phyloP scores from a whole-genome alignment of 2,888 invertebrate genomes.

The Graphium colonna region DNA sequence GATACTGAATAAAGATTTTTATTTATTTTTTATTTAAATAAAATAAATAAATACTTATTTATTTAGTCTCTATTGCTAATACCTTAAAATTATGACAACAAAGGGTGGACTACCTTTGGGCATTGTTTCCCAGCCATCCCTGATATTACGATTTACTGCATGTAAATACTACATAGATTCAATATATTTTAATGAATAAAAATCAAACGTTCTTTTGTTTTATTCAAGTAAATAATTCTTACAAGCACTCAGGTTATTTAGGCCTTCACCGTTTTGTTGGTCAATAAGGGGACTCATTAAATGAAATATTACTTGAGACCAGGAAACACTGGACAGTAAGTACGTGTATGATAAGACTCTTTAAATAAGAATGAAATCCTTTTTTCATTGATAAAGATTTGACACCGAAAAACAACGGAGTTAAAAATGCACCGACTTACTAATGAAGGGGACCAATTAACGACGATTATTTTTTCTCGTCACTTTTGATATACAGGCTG shows the following conservation, averaged over 20 bases:
- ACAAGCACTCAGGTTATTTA: constrained; percentile 12
- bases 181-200: too few species aligned
- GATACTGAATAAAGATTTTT: too few species aligned
- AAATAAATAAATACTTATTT: too few species aligned
- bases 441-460: constrained; percentile 80
- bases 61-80: too few species aligned
- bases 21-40: too few species aligned
- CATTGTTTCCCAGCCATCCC: too few species aligned
- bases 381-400: constrained; percentile 78
- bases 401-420: constrained; percentile 72
- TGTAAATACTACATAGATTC: too few species aligned
- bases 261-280: constrained; percentile 16
- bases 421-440: constrained; percentile 71
- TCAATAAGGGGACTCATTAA: constrained; percentile 38
- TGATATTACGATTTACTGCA: constrained; percentile 2
- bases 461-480: constrained; percentile 75
- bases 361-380: constrained; percentile 77
- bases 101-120: too few species aligned
- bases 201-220: neutral
- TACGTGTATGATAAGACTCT: constrained; percentile 62
- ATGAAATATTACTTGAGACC: constrained; percentile 57
- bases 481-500: constrained; percentile 59
- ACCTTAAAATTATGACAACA: too few species aligned
- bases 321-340: constrained; percentile 52
- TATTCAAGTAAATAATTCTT: constrained; percentile 7